Base-by-base conservation (phyloP, 2,113 vertebrate species). In the Phrynosoma platyrhinos region DNA sequence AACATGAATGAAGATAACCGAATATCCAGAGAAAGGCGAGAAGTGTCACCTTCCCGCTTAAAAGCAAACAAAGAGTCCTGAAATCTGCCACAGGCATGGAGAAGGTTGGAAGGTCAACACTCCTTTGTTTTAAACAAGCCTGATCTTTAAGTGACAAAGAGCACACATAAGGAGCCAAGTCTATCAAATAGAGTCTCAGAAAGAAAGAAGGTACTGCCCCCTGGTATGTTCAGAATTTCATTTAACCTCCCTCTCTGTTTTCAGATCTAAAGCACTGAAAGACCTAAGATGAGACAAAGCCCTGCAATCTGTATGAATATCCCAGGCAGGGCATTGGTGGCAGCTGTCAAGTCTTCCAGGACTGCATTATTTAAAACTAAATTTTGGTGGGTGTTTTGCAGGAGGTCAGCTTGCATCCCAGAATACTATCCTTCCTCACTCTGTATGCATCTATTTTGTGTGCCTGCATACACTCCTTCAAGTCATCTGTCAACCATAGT, bases 151-250 rank as follows among this genome's bases (percentile, higher is more conserved):
- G 2, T 42, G 12, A 71, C 53, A 93, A 80, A 58, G 82, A 81
- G 25, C 2, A 66, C 40, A 72, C 6, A 83, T 78, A 40, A 82
- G n/a, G 4, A 93, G 55, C 20, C 66, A 86, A 0, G 0, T 68
- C 80, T 68, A 83, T 77, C 55, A 64, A 25, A 83, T 86, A 88
- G 58, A 21, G 89, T 53, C 0, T 0, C 5, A 74, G 53, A 18
- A 72, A 90, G 75, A 25, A 84, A 27, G 18, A 92, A 79, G 20
- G 62, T 91, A 79, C 4, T 6, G 47, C 88, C 69, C 90, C 87
- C 16, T 13, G 66, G 83, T 1, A 66, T 74, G 21, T 16, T 89
- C 76, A 55, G 85, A 86, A 91, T 58, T 78, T 69, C 84, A 83
- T 82, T 62, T 77, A 86, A 64, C 72, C 79, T 30, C 81, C 62